These are phyloP conservation scores for Myxocyprinus asiaticus DNA, from an alignment of 2,113 vertebrate genomes.

Conservation along the genomic window DNA sequence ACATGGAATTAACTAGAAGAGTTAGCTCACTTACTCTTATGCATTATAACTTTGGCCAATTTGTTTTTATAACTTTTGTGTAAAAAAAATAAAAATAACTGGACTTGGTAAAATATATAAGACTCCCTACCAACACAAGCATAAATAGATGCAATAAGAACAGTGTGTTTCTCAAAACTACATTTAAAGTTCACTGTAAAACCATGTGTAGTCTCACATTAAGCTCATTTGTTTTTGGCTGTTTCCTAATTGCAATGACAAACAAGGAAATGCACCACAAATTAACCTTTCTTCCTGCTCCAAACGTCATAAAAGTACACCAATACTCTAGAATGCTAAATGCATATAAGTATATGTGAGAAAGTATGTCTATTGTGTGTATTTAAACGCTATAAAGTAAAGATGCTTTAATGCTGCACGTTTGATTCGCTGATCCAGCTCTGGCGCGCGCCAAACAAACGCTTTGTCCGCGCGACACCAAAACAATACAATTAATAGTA, in stretches of 20 bases:
- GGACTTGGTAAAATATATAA: too few relatives aligned
- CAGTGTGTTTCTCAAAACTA: neutral
- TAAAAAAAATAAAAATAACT: too few relatives aligned
- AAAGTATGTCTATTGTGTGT: too few relatives aligned
- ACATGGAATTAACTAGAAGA: neutral
- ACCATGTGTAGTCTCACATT: neutral
- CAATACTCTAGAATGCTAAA: neutral
- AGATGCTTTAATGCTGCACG: neutral
- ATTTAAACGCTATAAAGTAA: too few relatives aligned
- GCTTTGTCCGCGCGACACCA: slow-evolving; percentile 20
- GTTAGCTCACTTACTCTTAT: neutral
- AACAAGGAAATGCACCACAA: neutral
- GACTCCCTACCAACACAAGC: neutral
- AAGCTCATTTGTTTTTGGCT: neutral
- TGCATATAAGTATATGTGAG: too few relatives aligned
- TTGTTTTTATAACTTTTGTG: too few relatives aligned
- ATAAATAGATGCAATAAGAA: neutral
- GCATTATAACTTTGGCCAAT: neutral
- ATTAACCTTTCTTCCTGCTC: neutral
- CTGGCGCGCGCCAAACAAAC: slow-evolving; percentile 19
- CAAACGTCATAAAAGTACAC: neutral
- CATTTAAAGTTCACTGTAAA: neutral
- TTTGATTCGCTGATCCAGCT: neutral
- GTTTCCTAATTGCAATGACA: neutral
- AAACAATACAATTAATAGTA: neutral